These are phyloP conservation scores for Leptoteleia sp. DNA, from an alignment of 1,140 invertebrate genomes.

Conservation along the genomic window DNA sequence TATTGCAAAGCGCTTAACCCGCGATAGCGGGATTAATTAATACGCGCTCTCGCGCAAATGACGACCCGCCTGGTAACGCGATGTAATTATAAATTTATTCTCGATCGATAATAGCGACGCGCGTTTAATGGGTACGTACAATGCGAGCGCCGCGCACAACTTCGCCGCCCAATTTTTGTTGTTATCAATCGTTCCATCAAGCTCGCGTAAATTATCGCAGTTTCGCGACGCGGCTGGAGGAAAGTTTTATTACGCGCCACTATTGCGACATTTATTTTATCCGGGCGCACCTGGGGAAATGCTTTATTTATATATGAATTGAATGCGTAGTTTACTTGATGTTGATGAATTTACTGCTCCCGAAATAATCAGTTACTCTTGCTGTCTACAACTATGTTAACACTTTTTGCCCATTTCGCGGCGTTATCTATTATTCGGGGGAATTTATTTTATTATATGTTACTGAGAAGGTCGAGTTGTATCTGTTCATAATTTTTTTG, in stretches of 20 bases:
- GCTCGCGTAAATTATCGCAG: slow-evolving; percentile 8
- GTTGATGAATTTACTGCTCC: slow-evolving; percentile 17
- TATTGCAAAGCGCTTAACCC: slow-evolving; percentile 69
- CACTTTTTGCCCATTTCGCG: not conserved
- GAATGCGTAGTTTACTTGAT: slow-evolving; percentile 14
- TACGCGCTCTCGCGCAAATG: slow-evolving; percentile 64
- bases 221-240: slow-evolving; percentile 6
- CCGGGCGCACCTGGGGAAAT: not conserved
- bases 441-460: no score
- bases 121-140: slow-evolving; percentile 46
- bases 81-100: slow-evolving; percentile 66
- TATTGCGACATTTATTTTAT: slow-evolving; percentile 38
- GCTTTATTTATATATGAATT: slow-evolving; percentile 31
- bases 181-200: slow-evolving; percentile 12
- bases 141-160: slow-evolving; percentile 31
- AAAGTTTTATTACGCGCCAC: slow-evolving; percentile 9
- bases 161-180: slow-evolving; percentile 36
- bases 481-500: no score
- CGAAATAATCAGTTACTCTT: slow-evolving; percentile 8
- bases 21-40: slow-evolving; percentile 67
- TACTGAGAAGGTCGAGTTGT: no score
- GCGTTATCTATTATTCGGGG: no score
- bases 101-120: slow-evolving; percentile 45
- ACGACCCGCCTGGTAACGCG: slow-evolving; percentile 59
- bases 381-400: not conserved